Percentiles rank a stretch among this genome's conserved stretches.
Conservation (phyloP, 2,113 vertebrate species). For the Cricetomys ansorgei region DNA sequence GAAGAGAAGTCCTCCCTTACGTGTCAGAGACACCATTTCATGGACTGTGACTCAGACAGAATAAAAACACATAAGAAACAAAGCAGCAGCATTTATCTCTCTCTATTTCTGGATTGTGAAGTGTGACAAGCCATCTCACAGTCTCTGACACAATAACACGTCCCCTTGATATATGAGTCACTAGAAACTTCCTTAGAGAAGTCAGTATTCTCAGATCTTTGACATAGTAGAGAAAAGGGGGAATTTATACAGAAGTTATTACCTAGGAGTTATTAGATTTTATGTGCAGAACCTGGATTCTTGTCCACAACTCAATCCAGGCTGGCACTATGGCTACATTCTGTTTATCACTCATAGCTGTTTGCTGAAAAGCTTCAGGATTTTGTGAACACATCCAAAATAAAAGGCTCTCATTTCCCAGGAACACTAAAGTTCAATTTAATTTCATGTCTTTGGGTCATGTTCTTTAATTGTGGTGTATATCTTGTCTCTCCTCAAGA, state of each 20-base stretch:
- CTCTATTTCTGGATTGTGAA: background rate
- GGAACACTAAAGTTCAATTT: too few relatives aligned
- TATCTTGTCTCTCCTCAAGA: too few relatives aligned
- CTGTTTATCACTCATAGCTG: background rate
- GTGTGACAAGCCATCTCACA: background rate
- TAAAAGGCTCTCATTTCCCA: background rate
- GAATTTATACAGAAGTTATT: background rate
- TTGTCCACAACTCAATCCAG: too few relatives aligned
- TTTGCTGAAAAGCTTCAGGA: background rate
- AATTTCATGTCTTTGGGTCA: background rate
- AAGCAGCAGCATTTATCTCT: background rate
- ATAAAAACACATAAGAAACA: background rate
- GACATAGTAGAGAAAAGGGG: too few relatives aligned
- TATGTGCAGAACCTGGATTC: background rate
- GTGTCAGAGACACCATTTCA: background rate
- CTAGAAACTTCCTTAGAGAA: background rate
- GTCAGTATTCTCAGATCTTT: background rate
- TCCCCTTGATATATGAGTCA: background rate
- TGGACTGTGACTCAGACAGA: background rate
- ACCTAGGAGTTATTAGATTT: background rate
- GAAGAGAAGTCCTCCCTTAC: too few relatives aligned
- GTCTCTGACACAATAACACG: too few relatives aligned
- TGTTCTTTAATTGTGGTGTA: background rate
- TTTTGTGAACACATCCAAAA: background rate
- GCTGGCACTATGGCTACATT: too few relatives aligned